A percentile compares a stretch with the other conserved stretches of the same genome.
phyloP scores from a whole-genome alignment of 2,113 vertebrate species.

The Tupaia chinensis region DNA sequence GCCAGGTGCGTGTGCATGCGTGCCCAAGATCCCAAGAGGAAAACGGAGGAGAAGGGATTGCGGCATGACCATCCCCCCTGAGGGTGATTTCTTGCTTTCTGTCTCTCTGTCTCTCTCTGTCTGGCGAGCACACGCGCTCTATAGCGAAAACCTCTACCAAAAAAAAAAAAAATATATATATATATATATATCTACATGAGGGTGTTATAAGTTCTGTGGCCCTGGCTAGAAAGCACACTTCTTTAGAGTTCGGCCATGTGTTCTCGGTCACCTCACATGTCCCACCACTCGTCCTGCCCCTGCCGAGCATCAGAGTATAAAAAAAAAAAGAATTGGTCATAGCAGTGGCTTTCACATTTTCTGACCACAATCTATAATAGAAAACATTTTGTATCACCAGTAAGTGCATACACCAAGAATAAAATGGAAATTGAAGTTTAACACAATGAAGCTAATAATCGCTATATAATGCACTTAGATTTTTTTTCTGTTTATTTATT shows the following conservation, averaged over 20 bases:
- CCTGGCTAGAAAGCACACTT: not conserved
- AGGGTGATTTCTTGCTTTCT: no score
- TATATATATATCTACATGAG: not conserved
- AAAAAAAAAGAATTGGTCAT: not conserved
- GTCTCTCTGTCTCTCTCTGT: no score
- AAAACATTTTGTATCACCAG: not conserved
- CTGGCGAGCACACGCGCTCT: no score
- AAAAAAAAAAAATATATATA: not conserved
- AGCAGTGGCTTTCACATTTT: not conserved
- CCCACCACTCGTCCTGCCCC: not conserved
- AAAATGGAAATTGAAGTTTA: constrained; percentile 28
- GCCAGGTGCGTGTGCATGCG: no score
- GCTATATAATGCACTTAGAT: not conserved
- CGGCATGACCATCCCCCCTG: no score
- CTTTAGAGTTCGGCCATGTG: not conserved
- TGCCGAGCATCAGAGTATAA: not conserved
- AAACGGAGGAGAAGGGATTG: no score
- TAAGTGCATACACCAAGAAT: not conserved
- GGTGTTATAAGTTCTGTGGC: not conserved
- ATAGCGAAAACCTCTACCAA: no score
- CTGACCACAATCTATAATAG: not conserved
- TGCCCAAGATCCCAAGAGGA: no score
- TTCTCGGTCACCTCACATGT: not conserved
- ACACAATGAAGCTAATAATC: not conserved
- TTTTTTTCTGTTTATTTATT: not conserved